Evolutionary conservation across 2,797 vertebrate species (phyloP).

Genomic region (Acanthurus tractus): DNA sequence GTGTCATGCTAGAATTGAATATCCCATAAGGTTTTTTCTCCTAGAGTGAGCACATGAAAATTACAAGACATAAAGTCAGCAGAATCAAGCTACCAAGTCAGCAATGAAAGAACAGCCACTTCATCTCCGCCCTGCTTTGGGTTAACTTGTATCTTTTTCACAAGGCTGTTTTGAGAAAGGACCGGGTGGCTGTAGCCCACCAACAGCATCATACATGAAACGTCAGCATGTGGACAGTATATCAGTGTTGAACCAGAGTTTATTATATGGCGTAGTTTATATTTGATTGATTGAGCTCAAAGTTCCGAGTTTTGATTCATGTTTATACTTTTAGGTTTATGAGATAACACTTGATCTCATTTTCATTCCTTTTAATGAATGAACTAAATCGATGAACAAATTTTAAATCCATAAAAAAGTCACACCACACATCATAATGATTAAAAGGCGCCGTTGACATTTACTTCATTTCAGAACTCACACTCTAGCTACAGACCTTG

Average conservation of each 20-base stretch:
- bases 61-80: conserved; percentile 45
- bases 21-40: conserved; percentile 22
- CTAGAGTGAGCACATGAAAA: conserved; percentile 19
- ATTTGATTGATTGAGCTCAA: conserved; percentile 7
- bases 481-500: conserved; percentile 21
- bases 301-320: conserved; percentile 37
- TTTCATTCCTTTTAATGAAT: conserved; percentile 56
- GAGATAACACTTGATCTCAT: conserved; percentile 33
- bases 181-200: neutral
- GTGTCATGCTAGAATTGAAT: conserved; percentile 49
- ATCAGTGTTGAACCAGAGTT: neutral
- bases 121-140: conserved; percentile 32
- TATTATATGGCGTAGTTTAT: neutral
- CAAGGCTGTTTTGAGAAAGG: conserved; percentile 19
- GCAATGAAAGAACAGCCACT: conserved; percentile 6
- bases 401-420: conserved; percentile 49
- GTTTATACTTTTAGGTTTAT: conserved; percentile 53
- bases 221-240: neutral
- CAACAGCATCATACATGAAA: neutral
- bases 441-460: conserved; percentile 55
- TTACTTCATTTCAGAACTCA: conserved; percentile 33
- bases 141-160: conserved; percentile 29
- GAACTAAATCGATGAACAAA: conserved; percentile 47
- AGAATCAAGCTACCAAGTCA: conserved; percentile 31
- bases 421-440: conserved; percentile 51